Evolutionary conservation across 2,797 vertebrate species (phyloP).

Genomic region (Paratrypauchen microcephalus): DNA sequence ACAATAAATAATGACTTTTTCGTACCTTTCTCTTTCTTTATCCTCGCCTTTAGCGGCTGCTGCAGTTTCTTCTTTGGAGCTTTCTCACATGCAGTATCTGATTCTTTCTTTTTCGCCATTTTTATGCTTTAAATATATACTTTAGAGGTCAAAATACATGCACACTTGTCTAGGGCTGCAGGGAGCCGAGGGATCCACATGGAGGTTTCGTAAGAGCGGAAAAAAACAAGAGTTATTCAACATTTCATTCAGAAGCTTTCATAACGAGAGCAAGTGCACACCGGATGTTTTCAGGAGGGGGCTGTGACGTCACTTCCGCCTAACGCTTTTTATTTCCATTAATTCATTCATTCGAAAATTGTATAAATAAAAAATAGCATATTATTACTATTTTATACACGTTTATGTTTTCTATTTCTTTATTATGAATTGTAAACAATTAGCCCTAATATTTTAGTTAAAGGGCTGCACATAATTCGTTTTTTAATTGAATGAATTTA

Average conservation of each 20-base stretch:
- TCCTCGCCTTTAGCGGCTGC: slow-evolving; percentile 48
- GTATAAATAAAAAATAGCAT: no score
- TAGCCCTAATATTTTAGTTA: no score
- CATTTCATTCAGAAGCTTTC: slow-evolving; percentile 51
- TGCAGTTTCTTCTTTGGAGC: slow-evolving; percentile 67
- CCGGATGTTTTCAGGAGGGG: slow-evolving; percentile 25
- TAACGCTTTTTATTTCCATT: neutral
- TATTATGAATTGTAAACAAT: no score
- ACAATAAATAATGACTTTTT: neutral
- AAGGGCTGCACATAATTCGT: no score
- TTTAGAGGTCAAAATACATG: no score
- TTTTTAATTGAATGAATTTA: no score
- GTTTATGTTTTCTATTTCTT: no score
- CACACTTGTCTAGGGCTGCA: neutral
- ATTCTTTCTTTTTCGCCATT: slow-evolving; percentile 72
- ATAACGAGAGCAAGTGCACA: slow-evolving; percentile 47
- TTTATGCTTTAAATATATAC: neutral
- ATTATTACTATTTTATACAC: no score
- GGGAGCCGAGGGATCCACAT: neutral
- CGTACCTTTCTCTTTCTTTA: slow-evolving; percentile 60
- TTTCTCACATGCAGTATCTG: slow-evolving; percentile 4
- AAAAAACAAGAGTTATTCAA: slow-evolving; percentile 51
- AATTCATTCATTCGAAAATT: no score
- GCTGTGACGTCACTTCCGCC: slow-evolving; percentile 66
- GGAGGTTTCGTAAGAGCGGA: slow-evolving; percentile 15